phyloP scores from a whole-genome alignment of 1,140 invertebrate genomes.

The Bombus huntii region DNA sequence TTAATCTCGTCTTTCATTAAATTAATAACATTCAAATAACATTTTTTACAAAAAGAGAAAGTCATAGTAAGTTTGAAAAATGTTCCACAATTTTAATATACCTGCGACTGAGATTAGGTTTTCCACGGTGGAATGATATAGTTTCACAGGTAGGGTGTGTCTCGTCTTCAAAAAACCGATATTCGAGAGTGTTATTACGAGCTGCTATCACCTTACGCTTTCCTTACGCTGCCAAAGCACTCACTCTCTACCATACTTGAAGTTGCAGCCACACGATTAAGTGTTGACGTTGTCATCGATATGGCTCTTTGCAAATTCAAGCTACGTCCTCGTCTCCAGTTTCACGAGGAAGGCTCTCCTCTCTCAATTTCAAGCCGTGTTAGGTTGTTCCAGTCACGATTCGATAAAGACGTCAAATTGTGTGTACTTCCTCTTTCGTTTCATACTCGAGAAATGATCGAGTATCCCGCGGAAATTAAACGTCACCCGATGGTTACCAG shows the following conservation, averaged over 20 bases:
- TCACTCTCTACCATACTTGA: neutral
- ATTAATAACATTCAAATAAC: too few relatives aligned
- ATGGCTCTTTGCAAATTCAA: constrained; percentile 39
- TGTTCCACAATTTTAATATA: neutral
- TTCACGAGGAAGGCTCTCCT: constrained; percentile 19
- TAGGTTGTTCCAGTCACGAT: constrained; percentile 26
- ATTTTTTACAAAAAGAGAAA: neutral
- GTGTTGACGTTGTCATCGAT: constrained; percentile 58
- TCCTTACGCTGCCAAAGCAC: constrained; percentile 30
- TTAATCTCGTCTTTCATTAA: too few relatives aligned
- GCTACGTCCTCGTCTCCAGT: constrained; percentile 37
- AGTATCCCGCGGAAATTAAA: constrained; percentile 4
- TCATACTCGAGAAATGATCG: constrained; percentile 9
- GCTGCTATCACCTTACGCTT: constrained; percentile 39
- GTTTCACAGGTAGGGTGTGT: neutral
- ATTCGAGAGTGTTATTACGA: constrained; percentile 32
- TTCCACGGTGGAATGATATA: neutral
- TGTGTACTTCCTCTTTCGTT: neutral
- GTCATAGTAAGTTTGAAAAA: neutral
- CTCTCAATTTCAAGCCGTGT: constrained; percentile 30
- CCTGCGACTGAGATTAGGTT: neutral
- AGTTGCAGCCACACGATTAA: constrained; percentile 24
- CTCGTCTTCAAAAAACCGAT: neutral
- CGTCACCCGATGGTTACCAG: neutral
- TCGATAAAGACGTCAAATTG: constrained; percentile 35